Conservation (phyloP, 2,797 vertebrate genomes). For the Myiothlypis coronata region DNA sequence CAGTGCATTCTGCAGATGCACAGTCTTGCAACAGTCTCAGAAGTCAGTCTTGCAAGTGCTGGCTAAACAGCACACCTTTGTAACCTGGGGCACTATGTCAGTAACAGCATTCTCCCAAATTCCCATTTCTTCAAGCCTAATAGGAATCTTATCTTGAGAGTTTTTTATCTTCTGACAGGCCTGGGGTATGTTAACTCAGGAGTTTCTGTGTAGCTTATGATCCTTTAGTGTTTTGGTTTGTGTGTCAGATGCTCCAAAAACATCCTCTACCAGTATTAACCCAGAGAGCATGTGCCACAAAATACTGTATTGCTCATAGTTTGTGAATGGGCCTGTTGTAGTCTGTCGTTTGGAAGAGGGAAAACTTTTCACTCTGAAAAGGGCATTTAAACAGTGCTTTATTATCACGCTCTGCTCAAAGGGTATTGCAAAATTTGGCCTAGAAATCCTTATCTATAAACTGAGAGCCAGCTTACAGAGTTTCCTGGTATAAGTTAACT, state of each 20-base stretch:
- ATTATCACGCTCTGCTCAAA: neutral
- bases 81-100: neutral
- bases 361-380: neutral
- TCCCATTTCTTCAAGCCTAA: neutral
- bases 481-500: neutral
- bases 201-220: neutral
- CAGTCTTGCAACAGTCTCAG: neutral
- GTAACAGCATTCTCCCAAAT: neutral
- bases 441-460: neutral
- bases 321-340: neutral
- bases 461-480: neutral
- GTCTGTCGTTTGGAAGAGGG: neutral
- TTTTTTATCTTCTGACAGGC: neutral
- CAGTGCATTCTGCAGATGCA: neutral
- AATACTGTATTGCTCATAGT: neutral
- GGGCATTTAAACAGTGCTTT: neutral
- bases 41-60: neutral
- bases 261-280: neutral
- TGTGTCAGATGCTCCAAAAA: neutral
- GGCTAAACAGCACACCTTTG: neutral
- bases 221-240: neutral
- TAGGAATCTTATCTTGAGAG: neutral
- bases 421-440: neutral
- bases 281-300: neutral
- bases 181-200: neutral